Percentiles rank a stretch among this genome's conserved stretches.
phyloP scores from a whole-genome alignment of 2,113 vertebrate genomes.

The Anthoscopus minutus region DNA sequence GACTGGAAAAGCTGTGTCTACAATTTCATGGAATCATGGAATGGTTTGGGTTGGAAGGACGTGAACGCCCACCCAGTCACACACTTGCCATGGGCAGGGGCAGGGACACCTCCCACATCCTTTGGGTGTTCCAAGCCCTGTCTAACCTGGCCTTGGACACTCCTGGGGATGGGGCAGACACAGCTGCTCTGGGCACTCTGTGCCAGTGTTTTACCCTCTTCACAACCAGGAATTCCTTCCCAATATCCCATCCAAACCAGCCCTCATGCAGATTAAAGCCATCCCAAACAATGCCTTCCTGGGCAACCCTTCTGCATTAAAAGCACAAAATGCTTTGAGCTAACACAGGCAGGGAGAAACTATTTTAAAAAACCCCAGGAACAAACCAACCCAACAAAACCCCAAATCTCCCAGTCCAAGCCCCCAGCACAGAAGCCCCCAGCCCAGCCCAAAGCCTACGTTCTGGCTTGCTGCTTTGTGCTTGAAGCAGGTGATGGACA shows the following conservation, averaged over 20 bases:
- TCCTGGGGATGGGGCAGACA: not conserved
- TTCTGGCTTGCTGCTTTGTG: slow-evolving; percentile 72
- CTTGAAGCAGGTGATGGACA: slow-evolving; percentile 91
- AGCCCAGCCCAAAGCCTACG: slow-evolving; percentile 35
- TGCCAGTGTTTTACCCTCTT: not conserved
- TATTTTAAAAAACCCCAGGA: not conserved
- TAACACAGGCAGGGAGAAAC: fast-evolving
- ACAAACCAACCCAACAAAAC: not conserved
- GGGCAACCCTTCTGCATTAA: not conserved
- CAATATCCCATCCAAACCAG: not conserved
- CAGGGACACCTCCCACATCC: not conserved
- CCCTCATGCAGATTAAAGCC: not conserved
- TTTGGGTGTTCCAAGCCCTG: fast-evolving
- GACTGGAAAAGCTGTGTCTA: fast-evolving
- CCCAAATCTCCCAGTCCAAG: fast-evolving
- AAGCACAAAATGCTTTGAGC: not conserved
- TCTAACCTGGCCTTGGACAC: fast-evolving
- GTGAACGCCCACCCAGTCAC: not conserved
- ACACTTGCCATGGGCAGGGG: not conserved
- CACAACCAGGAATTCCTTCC: not conserved
- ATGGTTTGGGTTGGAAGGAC: not conserved
- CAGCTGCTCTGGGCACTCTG: not conserved
- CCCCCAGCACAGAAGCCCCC: not conserved
- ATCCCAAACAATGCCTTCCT: not conserved
- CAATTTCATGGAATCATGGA: fast-evolving